Base-by-base conservation (phyloP, 2,113 vertebrate genomes). In the Hymenochirus boettgeri region DNA sequence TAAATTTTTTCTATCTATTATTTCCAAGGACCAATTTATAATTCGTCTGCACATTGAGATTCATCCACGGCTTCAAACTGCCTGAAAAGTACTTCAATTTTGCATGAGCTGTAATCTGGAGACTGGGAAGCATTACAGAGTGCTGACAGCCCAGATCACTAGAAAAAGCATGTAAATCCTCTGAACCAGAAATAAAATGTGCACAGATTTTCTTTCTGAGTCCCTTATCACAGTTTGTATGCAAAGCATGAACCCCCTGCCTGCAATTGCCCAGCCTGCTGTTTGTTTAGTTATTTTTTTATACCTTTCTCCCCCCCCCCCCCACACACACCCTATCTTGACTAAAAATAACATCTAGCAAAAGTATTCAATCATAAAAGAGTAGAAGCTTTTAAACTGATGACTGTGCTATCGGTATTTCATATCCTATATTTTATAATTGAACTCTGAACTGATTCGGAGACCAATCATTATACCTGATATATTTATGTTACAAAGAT, bases 81-180 rank as follows among this genome's bases (percentile, higher is more conserved):
- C 77, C 74, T 80, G 71, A 23, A 80, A 83, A 87, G 80, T 81
- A 75, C 79, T 86, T 92, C 85, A 91, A 90, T 93, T 90, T 92
- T 93, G 81, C 84, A 92, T 92, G 88, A 93, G 86, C 61, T 23
- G 81, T 91, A 91, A 86, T 80, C 83, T 89, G 85, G 77, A 80
- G 76, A 80, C 85, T 86, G 84, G 77, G 83, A 85, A 79, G 79
- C 82, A 78, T 83, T 85, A 83, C 51, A 69, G 77, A 74, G 77
- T 78, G 72, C 78, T 77, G 77, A 83, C 82, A 81, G 77, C 77
- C 80, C 69, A 75, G 81, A 85, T 86, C 87, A 84, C 86, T 89
- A 84, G 84, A 81, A 76, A 79, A 79, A 86, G 75, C 84, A 80
- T 88, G 88, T 87, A 86, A 85, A 83, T 83, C 72, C 77, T 75